Percentiles rank a stretch among this genome's conserved stretches.
Conservation (phyloP, 2,113 vertebrate genomes). For the Labrus mixtus region DNA sequence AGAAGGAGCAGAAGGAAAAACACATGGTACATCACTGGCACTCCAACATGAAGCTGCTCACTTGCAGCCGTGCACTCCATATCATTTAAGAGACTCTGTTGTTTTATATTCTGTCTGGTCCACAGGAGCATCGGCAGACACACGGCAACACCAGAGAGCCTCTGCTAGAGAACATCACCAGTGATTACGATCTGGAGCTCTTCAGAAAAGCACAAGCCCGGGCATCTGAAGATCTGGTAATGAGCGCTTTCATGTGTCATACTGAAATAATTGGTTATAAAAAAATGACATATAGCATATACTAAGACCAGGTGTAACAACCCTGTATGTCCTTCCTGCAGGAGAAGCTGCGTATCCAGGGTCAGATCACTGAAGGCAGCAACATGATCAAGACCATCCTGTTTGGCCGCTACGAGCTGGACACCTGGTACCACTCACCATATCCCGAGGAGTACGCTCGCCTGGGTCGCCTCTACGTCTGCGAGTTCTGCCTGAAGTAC, state of each 20-base stretch:
- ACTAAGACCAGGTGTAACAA: not conserved
- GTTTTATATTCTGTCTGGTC: not conserved
- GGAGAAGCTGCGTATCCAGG: slow-evolving; percentile 97
- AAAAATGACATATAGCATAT: no score
- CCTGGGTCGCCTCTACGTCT: slow-evolving; percentile 96
- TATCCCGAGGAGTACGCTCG: slow-evolving; percentile 98
- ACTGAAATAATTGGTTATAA: no score
- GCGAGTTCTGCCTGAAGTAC: slow-evolving; percentile 98
- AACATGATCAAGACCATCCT: slow-evolving; percentile 99
- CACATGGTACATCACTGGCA: slow-evolving; percentile 87
- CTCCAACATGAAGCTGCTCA: not conserved
- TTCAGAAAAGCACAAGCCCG: slow-evolving; percentile 97
- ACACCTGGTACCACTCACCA: slow-evolving; percentile 99
- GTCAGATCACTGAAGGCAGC: slow-evolving; percentile 97
- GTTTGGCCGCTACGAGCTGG: slow-evolving; percentile 97
- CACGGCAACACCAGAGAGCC: slow-evolving; percentile 94
- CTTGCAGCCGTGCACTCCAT: not conserved
- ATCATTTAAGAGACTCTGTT: no score
- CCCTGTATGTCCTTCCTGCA: slow-evolving; percentile 47
- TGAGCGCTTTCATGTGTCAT: slow-evolving; percentile 2
- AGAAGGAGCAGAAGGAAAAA: slow-evolving; percentile 98
- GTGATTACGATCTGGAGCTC: slow-evolving; percentile 97
- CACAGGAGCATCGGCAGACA: slow-evolving; percentile 93
- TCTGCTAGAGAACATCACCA: slow-evolving; percentile 97
- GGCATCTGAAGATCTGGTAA: slow-evolving; percentile 97